Base-by-base conservation (phyloP, 2,797 vertebrate species). In the Sorex maritimensis region DNA sequence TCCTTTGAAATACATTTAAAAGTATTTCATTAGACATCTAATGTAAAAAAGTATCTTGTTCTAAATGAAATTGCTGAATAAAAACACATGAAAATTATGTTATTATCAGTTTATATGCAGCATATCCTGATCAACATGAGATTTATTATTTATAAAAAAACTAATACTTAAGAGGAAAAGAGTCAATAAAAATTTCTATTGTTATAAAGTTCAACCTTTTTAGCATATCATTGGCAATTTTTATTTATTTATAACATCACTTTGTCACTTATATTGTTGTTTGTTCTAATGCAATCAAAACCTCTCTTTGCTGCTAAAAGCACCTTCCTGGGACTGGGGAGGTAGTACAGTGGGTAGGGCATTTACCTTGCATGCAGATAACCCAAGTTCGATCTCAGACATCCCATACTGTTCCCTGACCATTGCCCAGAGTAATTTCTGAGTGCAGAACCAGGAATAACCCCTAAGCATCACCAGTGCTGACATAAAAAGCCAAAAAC, bases 21-120 rank as follows among this genome's bases (percentile, higher is more conserved):
- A 49, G 21, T 1, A 72, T 81, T 90, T n/a, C 44, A 55, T 86
- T 92, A 86, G 17, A 72, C 77, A 72, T 41, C 19, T 49, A 23
- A 17, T 72, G 44, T 52, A 8, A 90, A 85, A 19, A 85, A 84
- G 23, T 78, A 41, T 46, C 78, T 92, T 86, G 75, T 92, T 86
- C 23, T 86, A 82, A 86, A 21, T 69, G 34, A 44, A 81, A 78
- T 78, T 77, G 65, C 44, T 81, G 19, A 80, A 81, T 65, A 71
- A 69, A 94, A 92, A 81, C 23, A 49, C 73, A 69, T 13, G 65
- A 82, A 78, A 79, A 67, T 58, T 58, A 58, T 38, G 21, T 74
- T 75, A 44, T 44, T 44, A 44, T 44, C 34, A 77, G 58, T 81
- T 86, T 69, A 81, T 6, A 34, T 86, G 44, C 24, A 38, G 34